Percentiles rank a stretch among this genome's conserved stretches.
These are phyloP conservation scores for Oophaga sylvatica DNA, from an alignment of 2,797 vertebrate genomes.

Conservation along the genomic window DNA sequence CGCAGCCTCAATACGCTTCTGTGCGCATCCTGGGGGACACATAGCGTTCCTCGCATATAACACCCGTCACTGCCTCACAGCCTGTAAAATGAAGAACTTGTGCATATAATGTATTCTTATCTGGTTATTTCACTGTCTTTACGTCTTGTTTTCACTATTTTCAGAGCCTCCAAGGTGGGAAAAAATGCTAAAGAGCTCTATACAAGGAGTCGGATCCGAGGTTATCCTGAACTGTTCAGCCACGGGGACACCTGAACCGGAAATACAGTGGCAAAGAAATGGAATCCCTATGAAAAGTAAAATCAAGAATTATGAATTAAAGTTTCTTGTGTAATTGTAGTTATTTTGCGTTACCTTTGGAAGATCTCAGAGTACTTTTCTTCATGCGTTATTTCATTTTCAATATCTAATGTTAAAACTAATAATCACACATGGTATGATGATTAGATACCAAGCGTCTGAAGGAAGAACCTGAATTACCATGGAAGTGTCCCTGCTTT, in stretches of 20 bases:
- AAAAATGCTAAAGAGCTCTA: slow-evolving; percentile 80
- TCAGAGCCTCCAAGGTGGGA: slow-evolving; percentile 89
- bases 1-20: too few species aligned
- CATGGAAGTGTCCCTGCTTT: too few species aligned
- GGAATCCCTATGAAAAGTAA: slow-evolving; percentile 81
- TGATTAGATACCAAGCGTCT: too few species aligned
- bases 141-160: neutral
- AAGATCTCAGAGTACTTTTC: neutral
- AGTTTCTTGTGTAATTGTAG: neutral
- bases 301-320: neutral
- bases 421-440: neutral
- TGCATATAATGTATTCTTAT: neutral
- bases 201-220: slow-evolving; percentile 81
- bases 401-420: neutral
- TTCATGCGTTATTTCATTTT: neutral
- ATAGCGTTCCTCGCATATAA: too few species aligned
- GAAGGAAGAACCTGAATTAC: too few species aligned
- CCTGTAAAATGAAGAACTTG: neutral
- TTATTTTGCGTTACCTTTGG: neutral
- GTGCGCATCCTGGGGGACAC: too few species aligned
- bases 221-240: slow-evolving; percentile 84
- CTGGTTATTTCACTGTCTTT: neutral
- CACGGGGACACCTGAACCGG: slow-evolving; percentile 81
- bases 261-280: slow-evolving; percentile 85
- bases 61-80: too few species aligned